Evolutionary conservation across 1,140 invertebrate genomes (phyloP).

Genomic region (Mesaphorura yosii): DNA sequence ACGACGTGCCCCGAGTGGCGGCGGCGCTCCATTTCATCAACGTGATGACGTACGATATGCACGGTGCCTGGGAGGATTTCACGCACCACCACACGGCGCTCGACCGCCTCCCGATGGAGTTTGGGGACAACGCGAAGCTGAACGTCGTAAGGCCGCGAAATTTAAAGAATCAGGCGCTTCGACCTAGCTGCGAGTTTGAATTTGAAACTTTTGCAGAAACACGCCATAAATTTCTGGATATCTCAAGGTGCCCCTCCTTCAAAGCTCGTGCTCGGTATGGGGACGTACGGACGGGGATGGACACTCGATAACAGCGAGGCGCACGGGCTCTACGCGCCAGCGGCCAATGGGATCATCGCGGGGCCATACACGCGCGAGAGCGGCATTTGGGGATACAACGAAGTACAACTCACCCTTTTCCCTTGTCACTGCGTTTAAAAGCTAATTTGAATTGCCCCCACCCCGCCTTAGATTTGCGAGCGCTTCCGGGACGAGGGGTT

Average conservation of each 20-base stretch:
- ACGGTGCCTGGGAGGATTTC: slow-evolving; percentile 64
- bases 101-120: not conserved
- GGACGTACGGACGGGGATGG: slow-evolving; percentile 44
- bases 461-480: no score
- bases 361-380: slow-evolving; percentile 66
- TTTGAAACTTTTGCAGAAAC: slow-evolving; percentile 13
- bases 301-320: slow-evolving; percentile 35
- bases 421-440: no score
- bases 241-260: slow-evolving; percentile 40
- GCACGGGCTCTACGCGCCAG: slow-evolving; percentile 39
- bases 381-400: slow-evolving; percentile 80
- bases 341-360: slow-evolving; percentile 48
- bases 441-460: no score
- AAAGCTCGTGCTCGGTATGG: slow-evolving; percentile 45
- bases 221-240: slow-evolving; percentile 36
- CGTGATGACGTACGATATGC: slow-evolving; percentile 83
- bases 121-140: not conserved
- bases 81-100: slow-evolving; percentile 56
- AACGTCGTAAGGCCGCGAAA: no score
- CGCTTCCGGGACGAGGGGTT: slow-evolving; percentile 2
- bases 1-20: slow-evolving; percentile 59
- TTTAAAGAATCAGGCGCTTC: no score
- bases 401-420: no score
- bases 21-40: slow-evolving; percentile 68
- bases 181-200: no score